Conservation (phyloP, 2,797 vertebrate species). For the Periophthalmus magnuspinnatus region DNA sequence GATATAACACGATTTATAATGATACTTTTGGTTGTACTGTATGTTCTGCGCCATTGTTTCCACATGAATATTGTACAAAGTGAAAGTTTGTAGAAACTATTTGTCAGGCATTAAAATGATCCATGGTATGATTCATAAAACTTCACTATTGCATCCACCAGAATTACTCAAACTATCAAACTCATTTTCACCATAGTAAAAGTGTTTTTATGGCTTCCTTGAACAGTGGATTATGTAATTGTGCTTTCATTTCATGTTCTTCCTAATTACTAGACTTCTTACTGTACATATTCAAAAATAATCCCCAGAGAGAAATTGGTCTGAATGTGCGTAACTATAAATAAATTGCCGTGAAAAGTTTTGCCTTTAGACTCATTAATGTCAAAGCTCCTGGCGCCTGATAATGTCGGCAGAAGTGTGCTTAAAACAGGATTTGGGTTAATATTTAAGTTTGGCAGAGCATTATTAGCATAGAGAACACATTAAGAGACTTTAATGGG, state of each 20-base stretch:
- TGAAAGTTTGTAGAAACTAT: not conserved
- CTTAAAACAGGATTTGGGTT: slow-evolving; percentile 39
- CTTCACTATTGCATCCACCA: not conserved
- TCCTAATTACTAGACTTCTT: not conserved
- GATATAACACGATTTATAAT: not conserved
- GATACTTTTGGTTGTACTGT: not conserved
- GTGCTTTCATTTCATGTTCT: not conserved
- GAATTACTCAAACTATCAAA: not conserved
- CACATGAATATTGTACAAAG: too few relatives aligned
- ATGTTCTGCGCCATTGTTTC: too few relatives aligned
- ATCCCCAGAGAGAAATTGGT: not conserved
- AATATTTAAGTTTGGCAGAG: slow-evolving; percentile 45
- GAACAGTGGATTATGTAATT: not conserved
- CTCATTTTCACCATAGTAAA: not conserved
- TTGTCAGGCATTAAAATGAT: not conserved
- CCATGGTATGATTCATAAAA: too few relatives aligned
- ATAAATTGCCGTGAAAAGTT: too few relatives aligned
- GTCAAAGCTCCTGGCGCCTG: slow-evolving; percentile 36
- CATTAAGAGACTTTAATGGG: slow-evolving; percentile 6
- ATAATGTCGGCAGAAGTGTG: slow-evolving; percentile 48
- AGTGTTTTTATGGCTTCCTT: not conserved
- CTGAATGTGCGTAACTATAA: not conserved
- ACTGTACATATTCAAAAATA: not conserved
- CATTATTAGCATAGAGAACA: slow-evolving; percentile 40
- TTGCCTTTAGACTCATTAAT: slow-evolving; percentile 26